Base-by-base conservation (phyloP, 2,888 invertebrate genomes). In the Elaeidobius kamerunicus region DNA sequence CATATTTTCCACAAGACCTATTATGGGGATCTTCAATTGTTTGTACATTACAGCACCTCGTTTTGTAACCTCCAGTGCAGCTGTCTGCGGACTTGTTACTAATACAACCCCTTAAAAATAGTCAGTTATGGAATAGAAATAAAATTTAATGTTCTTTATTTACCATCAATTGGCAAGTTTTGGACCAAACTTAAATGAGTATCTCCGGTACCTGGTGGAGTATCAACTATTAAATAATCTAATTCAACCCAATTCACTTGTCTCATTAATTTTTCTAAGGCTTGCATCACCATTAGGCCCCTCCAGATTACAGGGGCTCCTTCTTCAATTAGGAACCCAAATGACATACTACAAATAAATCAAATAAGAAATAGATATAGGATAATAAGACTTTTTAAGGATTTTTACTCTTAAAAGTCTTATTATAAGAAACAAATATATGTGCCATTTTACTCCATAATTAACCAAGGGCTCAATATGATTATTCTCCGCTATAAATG, bases 161-260 rank as follows among this genome's bases (percentile, higher is more conserved):
- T 68, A 81, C 91, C 95, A 66, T 86, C 77, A 38, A 96, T 82
- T 1, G 91, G 90, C 40, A 94, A 75, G 73, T 89, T 92, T 73
- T 97, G 97, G 34, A 90, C 81, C 1, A 97, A 78, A 0, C 95
- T 93, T 1, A 97, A 76, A 69, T 95, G 94, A 0, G 93, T 91
- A 73, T 97, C 97, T 0, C 97, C 97, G 0, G 97, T 97, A 23
- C 97, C 97, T 0, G 97, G 97, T 2, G 97, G 97, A 63, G 96
- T 95, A 74, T 97, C 97, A 0, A 97, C 80, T 12, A 98, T 77
- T 50, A 97, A 79, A 68, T 88, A 86, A 76, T 97, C 94, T 44
- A 93, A 76, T 0, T 86, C 83, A 2, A 83, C 86, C 97, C 97
- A 97, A 27, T 82, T 79, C n/a, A 94, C 91, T 61, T 91, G 87